These are phyloP conservation scores for Papilio helenus DNA, from an alignment of 1,140 invertebrate genomes.

Conservation along the genomic window DNA sequence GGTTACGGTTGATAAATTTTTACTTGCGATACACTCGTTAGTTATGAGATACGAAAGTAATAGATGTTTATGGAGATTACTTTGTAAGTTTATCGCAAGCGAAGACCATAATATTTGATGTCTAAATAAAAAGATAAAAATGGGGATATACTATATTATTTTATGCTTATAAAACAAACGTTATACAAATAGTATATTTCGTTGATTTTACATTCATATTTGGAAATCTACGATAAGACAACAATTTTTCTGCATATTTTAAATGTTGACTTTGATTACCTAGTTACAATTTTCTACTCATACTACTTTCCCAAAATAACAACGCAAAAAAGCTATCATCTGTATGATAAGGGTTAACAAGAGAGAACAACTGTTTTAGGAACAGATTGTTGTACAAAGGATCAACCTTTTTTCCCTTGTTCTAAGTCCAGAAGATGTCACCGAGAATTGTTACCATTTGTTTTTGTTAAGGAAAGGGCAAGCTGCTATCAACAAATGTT, in stretches of 20 bases:
- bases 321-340: not conserved
- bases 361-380: slow-evolving; percentile 5
- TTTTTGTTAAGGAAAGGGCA: slow-evolving; percentile 9
- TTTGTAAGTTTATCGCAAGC: slow-evolving; percentile 6
- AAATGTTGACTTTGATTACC: no score
- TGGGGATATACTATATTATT: not conserved
- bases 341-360: slow-evolving; percentile 31
- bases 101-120: slow-evolving; percentile 9
- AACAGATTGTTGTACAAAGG: slow-evolving; percentile 13
- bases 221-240: no score
- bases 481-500: not conserved
- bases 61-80: slow-evolving; percentile 23
- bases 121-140: not conserved
- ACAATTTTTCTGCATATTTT: no score
- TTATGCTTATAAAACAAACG: not conserved
- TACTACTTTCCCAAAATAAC: not conserved
- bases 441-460: slow-evolving; percentile 13
- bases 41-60: slow-evolving; percentile 19
- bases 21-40: not conserved
- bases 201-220: not conserved
- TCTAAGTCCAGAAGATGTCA: not conserved
- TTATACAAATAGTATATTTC: not conserved
- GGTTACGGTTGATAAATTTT: slow-evolving; percentile 1
- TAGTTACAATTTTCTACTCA: no score
- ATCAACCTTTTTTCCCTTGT: slow-evolving; percentile 27